Evolutionary conservation across 1,140 invertebrate genomes (phyloP).

Genomic region (Armadillidium nasatum): DNA sequence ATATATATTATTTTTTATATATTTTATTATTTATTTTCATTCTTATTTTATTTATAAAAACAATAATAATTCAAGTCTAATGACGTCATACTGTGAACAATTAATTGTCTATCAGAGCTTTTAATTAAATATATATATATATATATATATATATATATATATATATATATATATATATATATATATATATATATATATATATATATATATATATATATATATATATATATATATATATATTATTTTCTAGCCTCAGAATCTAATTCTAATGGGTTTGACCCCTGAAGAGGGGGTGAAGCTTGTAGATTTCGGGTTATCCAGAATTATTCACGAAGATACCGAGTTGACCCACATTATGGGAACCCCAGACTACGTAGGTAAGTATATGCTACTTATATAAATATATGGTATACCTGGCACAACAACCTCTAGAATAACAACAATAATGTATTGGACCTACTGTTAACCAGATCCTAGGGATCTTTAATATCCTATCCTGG

Average conservation of each 20-base stretch:
- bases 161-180: slow-evolving; percentile 23
- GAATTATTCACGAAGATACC: slow-evolving; percentile 61
- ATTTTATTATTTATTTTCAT: not conserved
- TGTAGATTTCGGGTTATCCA: slow-evolving; percentile 70
- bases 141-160: slow-evolving; percentile 24
- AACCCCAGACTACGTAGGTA: slow-evolving; percentile 73
- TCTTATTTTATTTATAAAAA: too few species aligned
- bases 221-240: not conserved
- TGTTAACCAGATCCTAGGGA: too few species aligned
- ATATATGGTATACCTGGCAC: too few species aligned
- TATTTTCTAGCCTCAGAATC: slow-evolving; percentile 63
- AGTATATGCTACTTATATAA: not conserved
- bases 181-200: slow-evolving; percentile 3
- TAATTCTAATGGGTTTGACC: slow-evolving; percentile 65
- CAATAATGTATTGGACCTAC: too few species aligned
- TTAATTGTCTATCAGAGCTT: too few species aligned
- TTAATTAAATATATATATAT: not conserved
- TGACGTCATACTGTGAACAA: too few species aligned
- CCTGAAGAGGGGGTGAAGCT: slow-evolving; percentile 66
- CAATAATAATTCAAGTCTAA: too few species aligned
- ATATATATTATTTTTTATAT: slow-evolving; percentile 12
- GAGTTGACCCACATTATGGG: slow-evolving; percentile 69
- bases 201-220: slow-evolving; percentile 13
- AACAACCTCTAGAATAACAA: too few species aligned
- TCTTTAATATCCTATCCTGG: too few species aligned